Conservation (phyloP, 2,888 invertebrate genomes). For the Pristionchus japonicus region DNA sequence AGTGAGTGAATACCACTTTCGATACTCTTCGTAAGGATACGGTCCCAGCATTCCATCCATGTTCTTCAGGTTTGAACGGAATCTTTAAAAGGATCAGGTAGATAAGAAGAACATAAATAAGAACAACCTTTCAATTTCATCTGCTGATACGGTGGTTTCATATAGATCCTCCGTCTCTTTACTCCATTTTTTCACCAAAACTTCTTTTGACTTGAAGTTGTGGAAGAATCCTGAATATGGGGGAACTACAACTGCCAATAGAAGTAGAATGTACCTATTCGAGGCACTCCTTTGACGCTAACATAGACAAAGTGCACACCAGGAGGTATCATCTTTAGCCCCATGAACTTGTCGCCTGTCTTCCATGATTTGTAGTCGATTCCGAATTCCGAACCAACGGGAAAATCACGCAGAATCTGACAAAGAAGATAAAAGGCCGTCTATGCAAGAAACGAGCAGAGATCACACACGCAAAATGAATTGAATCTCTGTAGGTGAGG, state of each 20-base stretch:
- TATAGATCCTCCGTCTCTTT: constrained; percentile 82
- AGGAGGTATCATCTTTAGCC: constrained; percentile 98
- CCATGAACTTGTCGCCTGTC: constrained; percentile 90
- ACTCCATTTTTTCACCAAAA: constrained; percentile 91
- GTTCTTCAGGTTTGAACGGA: constrained; percentile 80
- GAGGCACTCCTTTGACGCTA: constrained; percentile 59
- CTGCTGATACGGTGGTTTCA: constrained; percentile 54
- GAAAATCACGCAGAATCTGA: constrained; percentile 85
- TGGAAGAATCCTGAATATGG: constrained; percentile 85
- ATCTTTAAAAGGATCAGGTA: not conserved
- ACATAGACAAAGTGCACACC: constrained; percentile 91
- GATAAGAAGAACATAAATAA: constrained; percentile 23
- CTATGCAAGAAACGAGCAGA: no score
- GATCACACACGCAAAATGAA: no score
- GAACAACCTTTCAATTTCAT: constrained; percentile 57
- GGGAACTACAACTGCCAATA: not conserved
- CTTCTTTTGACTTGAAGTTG: constrained; percentile 86
- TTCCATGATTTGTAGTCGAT: constrained; percentile 92
- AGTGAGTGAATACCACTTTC: constrained; percentile 82
- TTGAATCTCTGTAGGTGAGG: no score
- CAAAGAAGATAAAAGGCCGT: no score
- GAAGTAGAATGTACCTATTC: constrained; percentile 53
- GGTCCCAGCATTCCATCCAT: constrained; percentile 88
- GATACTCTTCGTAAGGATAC: constrained; percentile 91
- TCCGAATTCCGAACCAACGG: constrained; percentile 94